phyloP scores from a whole-genome alignment of 2,797 vertebrate genomes.

The Trachurus trachurus region DNA sequence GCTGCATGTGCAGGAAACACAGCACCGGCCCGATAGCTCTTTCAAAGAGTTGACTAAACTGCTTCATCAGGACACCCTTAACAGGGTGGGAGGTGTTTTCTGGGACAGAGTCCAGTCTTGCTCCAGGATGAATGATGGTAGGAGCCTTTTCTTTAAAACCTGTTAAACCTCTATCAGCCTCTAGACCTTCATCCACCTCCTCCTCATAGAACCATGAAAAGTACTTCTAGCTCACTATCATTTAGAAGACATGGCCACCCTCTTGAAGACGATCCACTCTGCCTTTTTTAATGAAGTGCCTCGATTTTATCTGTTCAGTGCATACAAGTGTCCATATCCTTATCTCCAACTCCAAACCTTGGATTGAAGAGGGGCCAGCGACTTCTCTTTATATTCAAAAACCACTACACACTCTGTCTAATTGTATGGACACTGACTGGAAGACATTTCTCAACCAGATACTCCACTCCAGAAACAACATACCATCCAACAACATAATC shows the following conservation, averaged over 20 bases:
- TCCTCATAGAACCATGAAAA: not conserved
- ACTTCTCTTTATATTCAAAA: not conserved
- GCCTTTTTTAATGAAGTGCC: constrained; percentile 18
- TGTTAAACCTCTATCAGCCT: not conserved
- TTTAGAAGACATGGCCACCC: constrained; percentile 5
- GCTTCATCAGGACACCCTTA: constrained; percentile 13
- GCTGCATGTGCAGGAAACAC: not conserved
- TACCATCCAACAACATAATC: not conserved
- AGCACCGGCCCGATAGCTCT: not conserved
- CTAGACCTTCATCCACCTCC: constrained; percentile 1
- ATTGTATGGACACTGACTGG: not conserved
- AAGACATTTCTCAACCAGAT: not conserved
- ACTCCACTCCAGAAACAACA: not conserved
- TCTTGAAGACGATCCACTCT: not conserved
- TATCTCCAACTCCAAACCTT: not conserved
- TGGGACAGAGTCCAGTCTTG: constrained; percentile 32
- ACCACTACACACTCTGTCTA: not conserved
- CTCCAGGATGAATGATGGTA: constrained; percentile 6
- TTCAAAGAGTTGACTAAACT: constrained; percentile 10
- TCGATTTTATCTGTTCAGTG: constrained; percentile 14
- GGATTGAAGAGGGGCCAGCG: not conserved
- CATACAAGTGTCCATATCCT: constrained; percentile 3
- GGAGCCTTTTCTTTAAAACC: not conserved
- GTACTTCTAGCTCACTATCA: constrained; percentile 6
- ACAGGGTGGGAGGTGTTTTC: constrained; percentile 12